A percentile compares a stretch with the other conserved stretches of the same genome.
phyloP scores from a whole-genome alignment of 2,888 invertebrate genomes.

The Amitus sp. region DNA sequence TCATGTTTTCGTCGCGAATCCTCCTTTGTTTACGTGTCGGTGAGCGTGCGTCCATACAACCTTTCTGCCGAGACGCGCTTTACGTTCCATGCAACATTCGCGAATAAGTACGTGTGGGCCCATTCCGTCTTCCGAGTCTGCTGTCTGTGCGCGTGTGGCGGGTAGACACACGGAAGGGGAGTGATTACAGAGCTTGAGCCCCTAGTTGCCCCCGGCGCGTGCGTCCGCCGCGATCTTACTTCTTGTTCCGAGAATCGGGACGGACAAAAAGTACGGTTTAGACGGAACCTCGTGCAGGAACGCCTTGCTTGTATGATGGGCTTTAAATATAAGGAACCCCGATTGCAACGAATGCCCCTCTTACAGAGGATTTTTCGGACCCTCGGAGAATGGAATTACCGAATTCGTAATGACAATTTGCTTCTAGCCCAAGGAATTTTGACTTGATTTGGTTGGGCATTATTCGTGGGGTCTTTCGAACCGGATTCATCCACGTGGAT shows the following conservation, averaged over 20 bases:
- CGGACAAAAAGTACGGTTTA: slow-evolving; percentile 8
- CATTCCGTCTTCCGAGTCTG: slow-evolving; percentile 18
- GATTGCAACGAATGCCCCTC: background rate
- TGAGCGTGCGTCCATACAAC: too few relatives aligned
- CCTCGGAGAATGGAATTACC: background rate
- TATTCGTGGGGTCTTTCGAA: background rate
- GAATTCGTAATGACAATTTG: background rate
- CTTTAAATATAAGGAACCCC: slow-evolving; percentile 5
- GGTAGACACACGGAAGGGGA: too few relatives aligned
- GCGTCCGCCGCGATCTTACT: slow-evolving; percentile 54
- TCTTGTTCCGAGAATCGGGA: slow-evolving; percentile 31
- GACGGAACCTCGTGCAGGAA: slow-evolving; percentile 16
- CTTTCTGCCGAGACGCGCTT: too few relatives aligned
- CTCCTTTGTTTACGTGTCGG: too few relatives aligned
- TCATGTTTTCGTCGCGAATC: too few relatives aligned
- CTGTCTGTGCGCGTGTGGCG: slow-evolving; percentile 39
- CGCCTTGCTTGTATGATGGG: slow-evolving; percentile 17
- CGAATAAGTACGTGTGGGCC: slow-evolving; percentile 15
- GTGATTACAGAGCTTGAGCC: slow-evolving; percentile 64
- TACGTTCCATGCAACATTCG: too few relatives aligned
- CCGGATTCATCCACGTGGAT: background rate
- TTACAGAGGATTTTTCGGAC: background rate
- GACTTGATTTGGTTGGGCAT: background rate
- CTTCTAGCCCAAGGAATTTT: background rate
- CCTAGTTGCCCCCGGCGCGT: slow-evolving; percentile 65